These are phyloP conservation scores for Apteryx mantelli DNA, from an alignment of 2,113 vertebrate species.

Conservation along the genomic window DNA sequence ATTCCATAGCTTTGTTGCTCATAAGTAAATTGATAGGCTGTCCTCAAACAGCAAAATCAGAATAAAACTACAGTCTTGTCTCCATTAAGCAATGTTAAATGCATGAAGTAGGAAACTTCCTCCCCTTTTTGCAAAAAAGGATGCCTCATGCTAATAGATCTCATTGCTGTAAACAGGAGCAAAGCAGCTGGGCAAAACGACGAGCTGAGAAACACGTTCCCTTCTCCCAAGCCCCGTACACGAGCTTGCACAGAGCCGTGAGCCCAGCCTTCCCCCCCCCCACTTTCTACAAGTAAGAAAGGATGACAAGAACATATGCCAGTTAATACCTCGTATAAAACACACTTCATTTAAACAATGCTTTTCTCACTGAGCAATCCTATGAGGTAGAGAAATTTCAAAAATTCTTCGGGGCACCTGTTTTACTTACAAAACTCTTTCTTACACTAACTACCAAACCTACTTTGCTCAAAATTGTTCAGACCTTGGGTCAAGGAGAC, in stretches of 20 bases:
- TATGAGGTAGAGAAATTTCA: not conserved
- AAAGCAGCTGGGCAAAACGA: not conserved
- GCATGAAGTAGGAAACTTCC: not conserved
- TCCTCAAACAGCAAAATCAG: not conserved
- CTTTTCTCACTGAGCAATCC: not conserved
- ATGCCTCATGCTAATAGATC: not conserved
- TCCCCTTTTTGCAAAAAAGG: not conserved
- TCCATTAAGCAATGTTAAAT: not conserved
- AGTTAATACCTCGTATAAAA: not conserved
- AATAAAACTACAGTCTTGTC: constrained; percentile 8
- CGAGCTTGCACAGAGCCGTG: not conserved
- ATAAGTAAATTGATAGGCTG: not conserved
- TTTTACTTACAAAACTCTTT: constrained; percentile 64
- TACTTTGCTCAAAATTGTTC: constrained; percentile 83
- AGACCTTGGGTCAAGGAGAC: constrained; percentile 90
- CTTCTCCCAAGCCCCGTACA: not conserved
- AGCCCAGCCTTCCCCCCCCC: not conserved
- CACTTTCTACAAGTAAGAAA: not conserved
- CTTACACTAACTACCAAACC: constrained; percentile 77
- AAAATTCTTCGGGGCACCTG: not conserved
- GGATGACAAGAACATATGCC: not conserved
- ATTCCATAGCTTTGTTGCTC: not conserved
- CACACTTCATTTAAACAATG: not conserved
- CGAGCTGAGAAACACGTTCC: not conserved
- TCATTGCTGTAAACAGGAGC: not conserved